Percentiles rank a stretch among this genome's conserved stretches.
Conservation (phyloP, 2,888 invertebrate genomes). For the Pristionchus exspectatus region DNA sequence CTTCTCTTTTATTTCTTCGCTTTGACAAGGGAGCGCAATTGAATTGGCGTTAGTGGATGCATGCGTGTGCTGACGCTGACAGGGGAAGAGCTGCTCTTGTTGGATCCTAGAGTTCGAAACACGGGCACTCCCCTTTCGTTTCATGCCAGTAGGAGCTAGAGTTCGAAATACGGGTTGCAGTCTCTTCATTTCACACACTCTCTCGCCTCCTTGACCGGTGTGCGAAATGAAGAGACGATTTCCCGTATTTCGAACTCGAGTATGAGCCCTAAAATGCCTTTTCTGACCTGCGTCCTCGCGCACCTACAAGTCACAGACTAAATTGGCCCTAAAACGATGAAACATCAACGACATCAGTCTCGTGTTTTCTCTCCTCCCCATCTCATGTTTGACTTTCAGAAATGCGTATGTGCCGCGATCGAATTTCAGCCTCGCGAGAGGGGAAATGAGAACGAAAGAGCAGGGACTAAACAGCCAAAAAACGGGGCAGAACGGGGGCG, state of each 20-base stretch:
- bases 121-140: background rate
- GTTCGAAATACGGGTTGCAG: too few species aligned
- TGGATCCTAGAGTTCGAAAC: background rate
- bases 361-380: background rate
- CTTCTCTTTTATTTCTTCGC: background rate
- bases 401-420: slow-evolving; percentile 27
- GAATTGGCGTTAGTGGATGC: background rate
- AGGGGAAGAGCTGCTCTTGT: background rate
- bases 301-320: background rate
- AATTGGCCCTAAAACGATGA: background rate
- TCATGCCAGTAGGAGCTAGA: background rate
- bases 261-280: too few species aligned
- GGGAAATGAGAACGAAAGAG: background rate
- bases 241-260: too few species aligned
- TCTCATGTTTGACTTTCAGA: slow-evolving; percentile 14
- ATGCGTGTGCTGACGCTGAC: background rate
- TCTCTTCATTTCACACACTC: too few species aligned
- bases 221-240: background rate
- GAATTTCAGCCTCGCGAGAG: slow-evolving; percentile 34
- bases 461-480: slow-evolving; percentile 30
- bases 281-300: background rate
- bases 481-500: background rate
- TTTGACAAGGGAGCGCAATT: background rate
- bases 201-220: background rate
- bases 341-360: background rate